Base-by-base conservation (phyloP, 53 echinoderm and acorn worm genomes). In the Stichopus horrens region DNA sequence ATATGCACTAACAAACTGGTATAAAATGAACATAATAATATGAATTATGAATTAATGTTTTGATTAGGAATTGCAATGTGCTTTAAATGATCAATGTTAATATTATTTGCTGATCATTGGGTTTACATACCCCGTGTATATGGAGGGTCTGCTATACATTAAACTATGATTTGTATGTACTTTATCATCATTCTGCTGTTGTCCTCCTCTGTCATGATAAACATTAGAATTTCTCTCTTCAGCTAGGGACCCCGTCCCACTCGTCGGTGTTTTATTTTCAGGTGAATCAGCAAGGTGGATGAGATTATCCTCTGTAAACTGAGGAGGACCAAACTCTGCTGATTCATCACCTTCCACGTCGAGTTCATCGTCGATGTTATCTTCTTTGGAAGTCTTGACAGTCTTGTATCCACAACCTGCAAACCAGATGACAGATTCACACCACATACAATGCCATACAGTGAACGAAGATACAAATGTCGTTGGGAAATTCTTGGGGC, bases 291-390 rank as follows among this genome's bases (percentile, higher is more conserved):
- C 63, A 91, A 95, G 67, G 20, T 94, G 94, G 51, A 94, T 91
- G 77, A 97, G 86, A 75, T 97, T 93, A 37, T 90, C 91, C 71
- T 98, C 99, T 0, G 93, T 86, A 73, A 86, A 99, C 89, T 99
- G 96, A 74, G 92, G 88, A 0, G 92, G 90, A 6, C 99, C 99
- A 83, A 93, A 99, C 77, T 94, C 93, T 4, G 89, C 94, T 7
- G 92, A 93, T 58, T 99, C 99, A 73, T 99, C 99, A 37, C 94
- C 99, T 55, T 99, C 99, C 0, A 99, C 96, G 75, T 99, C 96
- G 0, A 99, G 76, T 20, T 99, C 96, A 6, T 86, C 55, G 16
- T 99, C 99, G 37, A 96, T 96, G 56, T 96, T 96, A 22, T 89
- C 89, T 59, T 91, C 91, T 67, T 86, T 90, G 7, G 76, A 77